Conservation (phyloP, 2,797 vertebrate species). For the Pagetopsis macropterus region DNA sequence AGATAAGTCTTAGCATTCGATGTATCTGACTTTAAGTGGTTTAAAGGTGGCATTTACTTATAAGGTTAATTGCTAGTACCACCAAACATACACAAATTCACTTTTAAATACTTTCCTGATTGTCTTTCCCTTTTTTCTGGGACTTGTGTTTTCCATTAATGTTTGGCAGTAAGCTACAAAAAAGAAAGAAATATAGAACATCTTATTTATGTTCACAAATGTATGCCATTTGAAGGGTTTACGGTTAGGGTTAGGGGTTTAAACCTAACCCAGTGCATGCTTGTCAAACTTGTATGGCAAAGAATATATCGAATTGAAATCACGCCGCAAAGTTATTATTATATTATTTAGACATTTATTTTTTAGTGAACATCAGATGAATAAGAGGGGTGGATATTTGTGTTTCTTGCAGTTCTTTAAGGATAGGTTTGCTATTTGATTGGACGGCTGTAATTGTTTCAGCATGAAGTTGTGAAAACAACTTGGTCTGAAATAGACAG, state of each 20-base stretch:
- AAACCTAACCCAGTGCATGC: not conserved
- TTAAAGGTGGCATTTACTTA: slow-evolving; percentile 11
- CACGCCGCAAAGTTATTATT: slow-evolving; percentile 26
- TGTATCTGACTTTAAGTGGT: not conserved
- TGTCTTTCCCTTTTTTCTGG: not conserved
- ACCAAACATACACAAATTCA: not conserved
- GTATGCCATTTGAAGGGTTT: too few species aligned
- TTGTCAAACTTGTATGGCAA: slow-evolving; percentile 6
- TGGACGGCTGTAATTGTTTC: slow-evolving; percentile 67
- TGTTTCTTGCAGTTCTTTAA: slow-evolving; percentile 60
- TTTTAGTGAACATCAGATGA: slow-evolving; percentile 46
- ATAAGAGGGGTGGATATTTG: slow-evolving; percentile 48
- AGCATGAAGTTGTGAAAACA: slow-evolving; percentile 50
- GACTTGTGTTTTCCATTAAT: not conserved
- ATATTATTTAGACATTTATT: slow-evolving; percentile 44
- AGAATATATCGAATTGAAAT: slow-evolving; percentile 41
- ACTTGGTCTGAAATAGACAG: slow-evolving; percentile 18
- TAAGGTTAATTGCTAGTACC: not conserved
- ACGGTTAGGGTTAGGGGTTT: too few species aligned
- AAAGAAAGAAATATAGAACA: not conserved
- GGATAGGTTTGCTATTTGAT: slow-evolving; percentile 62
- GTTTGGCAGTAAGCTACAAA: not conserved
- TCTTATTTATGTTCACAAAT: not conserved
- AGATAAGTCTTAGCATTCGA: not conserved
- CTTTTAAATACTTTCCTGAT: not conserved